A percentile compares a stretch with the other conserved stretches of the same genome.
Evolutionary conservation across 2,797 vertebrate species (phyloP).

Genomic region (Psittacula derbiana): DNA sequence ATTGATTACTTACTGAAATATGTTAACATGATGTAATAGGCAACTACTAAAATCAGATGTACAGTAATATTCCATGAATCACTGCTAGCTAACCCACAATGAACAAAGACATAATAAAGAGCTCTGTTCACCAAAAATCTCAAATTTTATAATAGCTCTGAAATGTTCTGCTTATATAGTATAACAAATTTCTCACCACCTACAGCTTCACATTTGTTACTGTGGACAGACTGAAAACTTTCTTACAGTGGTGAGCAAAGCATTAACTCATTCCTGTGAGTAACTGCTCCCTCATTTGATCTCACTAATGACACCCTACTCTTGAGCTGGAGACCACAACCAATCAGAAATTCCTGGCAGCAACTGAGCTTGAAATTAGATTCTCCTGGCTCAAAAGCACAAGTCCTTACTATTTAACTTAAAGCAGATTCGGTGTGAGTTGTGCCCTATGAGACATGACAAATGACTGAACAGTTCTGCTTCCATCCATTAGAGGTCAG

Average conservation of each 20-base stretch:
- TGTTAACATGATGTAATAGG: slow-evolving; percentile 75
- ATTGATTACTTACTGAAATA: slow-evolving; percentile 81
- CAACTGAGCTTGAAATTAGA: slow-evolving; percentile 13
- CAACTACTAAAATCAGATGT: slow-evolving; percentile 71
- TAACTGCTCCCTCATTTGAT: neutral
- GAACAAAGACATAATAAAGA: slow-evolving; percentile 65
- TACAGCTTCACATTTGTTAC: slow-evolving; percentile 40
- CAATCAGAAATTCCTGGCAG: slow-evolving; percentile 49
- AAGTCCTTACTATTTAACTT: neutral
- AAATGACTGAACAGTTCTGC: slow-evolving; percentile 53
- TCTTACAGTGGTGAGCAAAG: neutral
- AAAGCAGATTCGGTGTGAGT: neutral
- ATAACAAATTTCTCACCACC: slow-evolving; percentile 60
- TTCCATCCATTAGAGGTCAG: slow-evolving; percentile 63
- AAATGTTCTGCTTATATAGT: slow-evolving; percentile 44
- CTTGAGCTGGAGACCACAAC: neutral
- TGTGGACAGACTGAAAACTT: slow-evolving; percentile 17
- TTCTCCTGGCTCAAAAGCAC: slow-evolving; percentile 25
- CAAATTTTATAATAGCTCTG: slow-evolving; percentile 53
- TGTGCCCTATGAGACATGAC: slow-evolving; percentile 45
- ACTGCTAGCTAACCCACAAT: slow-evolving; percentile 49
- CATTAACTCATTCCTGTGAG: neutral
- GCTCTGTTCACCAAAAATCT: slow-evolving; percentile 50
- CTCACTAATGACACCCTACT: neutral
- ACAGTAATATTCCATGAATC: slow-evolving; percentile 76